Evolutionary conservation across 92 coral and sea anemone genomes (phyloP).

Genomic region (Epizoanthus fatuus): DNA sequence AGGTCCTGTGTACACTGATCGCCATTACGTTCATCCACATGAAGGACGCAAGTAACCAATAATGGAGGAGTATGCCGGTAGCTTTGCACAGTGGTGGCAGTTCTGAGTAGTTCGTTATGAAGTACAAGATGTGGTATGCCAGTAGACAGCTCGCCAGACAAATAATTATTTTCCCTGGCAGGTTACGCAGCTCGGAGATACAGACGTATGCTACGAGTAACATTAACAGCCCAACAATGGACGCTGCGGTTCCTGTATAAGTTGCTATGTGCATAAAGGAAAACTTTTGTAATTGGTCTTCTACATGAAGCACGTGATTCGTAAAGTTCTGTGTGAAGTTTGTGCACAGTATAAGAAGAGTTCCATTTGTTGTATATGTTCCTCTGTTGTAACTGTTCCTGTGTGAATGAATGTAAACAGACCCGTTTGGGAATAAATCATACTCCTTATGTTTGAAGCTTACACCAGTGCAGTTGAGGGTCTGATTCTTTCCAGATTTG

Average conservation of each 20-base stretch:
- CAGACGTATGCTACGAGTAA: slow-evolving; percentile 7
- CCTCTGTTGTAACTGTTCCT: too few relatives aligned
- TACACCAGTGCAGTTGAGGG: too few relatives aligned
- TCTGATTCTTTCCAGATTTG: background rate
- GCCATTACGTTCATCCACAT: slow-evolving; percentile 48
- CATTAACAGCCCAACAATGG: background rate
- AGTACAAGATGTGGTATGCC: slow-evolving; percentile 9
- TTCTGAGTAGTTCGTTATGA: slow-evolving; percentile 12
- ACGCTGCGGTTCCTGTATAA: background rate
- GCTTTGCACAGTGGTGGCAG: slow-evolving; percentile 36
- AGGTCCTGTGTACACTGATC: slow-evolving; percentile 27
- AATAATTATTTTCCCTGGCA: slow-evolving; percentile 26
- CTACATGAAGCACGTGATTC: background rate
- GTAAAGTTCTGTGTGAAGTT: background rate
- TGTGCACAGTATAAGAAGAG: slow-evolving; percentile 6
- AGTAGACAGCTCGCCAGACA: slow-evolving; percentile 16
- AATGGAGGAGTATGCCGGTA: slow-evolving; percentile 29
- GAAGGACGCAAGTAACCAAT: slow-evolving; percentile 29
- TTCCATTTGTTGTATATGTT: too few relatives aligned
- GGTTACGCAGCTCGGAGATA: slow-evolving; percentile 20
- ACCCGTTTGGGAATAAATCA: too few relatives aligned
- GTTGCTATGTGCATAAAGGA: slow-evolving; percentile 28
- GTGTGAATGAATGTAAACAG: too few relatives aligned
- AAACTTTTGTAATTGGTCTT: background rate
- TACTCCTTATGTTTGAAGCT: too few relatives aligned